Evolutionary conservation across 2,888 invertebrate genomes (phyloP).

Genomic region (Phaonia tiefii): DNA sequence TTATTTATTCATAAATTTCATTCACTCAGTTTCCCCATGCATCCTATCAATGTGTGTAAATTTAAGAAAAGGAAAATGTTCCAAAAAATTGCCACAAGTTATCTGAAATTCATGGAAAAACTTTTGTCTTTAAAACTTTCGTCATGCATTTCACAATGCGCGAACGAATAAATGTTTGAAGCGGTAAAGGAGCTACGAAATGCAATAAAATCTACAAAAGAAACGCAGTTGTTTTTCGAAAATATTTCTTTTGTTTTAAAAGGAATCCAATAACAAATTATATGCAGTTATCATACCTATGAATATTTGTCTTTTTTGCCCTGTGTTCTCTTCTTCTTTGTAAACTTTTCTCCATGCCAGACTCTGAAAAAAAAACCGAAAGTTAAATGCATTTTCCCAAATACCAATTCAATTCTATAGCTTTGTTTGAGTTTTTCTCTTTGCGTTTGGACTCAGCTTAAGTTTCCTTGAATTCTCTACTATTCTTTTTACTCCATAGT

Average conservation of each 20-base stretch:
- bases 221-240: background rate
- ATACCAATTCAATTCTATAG: constrained; percentile 64
- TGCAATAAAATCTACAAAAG: background rate
- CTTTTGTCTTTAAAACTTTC: constrained; percentile 63
- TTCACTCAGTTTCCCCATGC: background rate
- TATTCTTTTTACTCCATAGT: constrained; percentile 51
- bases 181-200: background rate
- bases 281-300: constrained; percentile 58
- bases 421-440: constrained; percentile 36
- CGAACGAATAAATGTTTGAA: background rate
- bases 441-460: constrained; percentile 40
- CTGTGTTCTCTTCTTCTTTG: background rate
- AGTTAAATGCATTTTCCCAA: constrained; percentile 79
- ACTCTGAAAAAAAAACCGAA: constrained; percentile 76
- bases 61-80: constrained; percentile 17
- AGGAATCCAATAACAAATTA: constrained; percentile 58
- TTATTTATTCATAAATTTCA: no score
- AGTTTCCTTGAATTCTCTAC: constrained; percentile 34
- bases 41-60: constrained; percentile 21
- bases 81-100: constrained; percentile 32
- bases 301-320: constrained; percentile 28
- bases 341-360: constrained; percentile 1
- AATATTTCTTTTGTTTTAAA: background rate
- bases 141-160: constrained; percentile 10
- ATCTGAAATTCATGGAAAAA: constrained; percentile 66